phyloP scores from a whole-genome alignment of 1,140 invertebrate species.

The Branchinecta lindahli region DNA sequence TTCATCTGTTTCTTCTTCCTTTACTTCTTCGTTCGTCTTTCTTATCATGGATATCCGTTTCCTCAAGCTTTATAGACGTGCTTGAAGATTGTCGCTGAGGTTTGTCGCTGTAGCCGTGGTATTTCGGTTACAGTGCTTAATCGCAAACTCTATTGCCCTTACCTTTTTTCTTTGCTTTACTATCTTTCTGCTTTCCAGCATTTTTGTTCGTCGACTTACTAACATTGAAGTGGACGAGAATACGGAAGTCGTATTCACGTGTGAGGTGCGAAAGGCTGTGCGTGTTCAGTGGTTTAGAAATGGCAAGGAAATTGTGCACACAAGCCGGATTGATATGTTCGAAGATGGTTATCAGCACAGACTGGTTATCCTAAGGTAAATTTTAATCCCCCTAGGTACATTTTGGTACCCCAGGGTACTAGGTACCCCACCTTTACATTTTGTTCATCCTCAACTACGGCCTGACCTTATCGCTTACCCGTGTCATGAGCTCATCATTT shows the following conservation, averaged over 20 bases:
- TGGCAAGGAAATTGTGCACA: constrained; percentile 59
- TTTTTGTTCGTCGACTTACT: constrained; percentile 52
- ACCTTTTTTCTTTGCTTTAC: too few species aligned
- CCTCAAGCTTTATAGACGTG: background rate
- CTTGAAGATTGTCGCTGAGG: too few species aligned
- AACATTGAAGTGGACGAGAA: constrained; percentile 54
- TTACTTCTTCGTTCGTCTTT: background rate
- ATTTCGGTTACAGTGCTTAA: too few species aligned
- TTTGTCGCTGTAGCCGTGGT: too few species aligned
- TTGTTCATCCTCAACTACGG: too few species aligned
- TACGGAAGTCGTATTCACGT: constrained; percentile 53
- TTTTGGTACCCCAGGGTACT: too few species aligned
- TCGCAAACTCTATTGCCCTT: too few species aligned
- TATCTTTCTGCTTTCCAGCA: constrained; percentile 27
- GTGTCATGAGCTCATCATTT: too few species aligned
- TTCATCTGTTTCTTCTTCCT: background rate
- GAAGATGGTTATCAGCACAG: constrained; percentile 67
- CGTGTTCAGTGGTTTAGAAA: constrained; percentile 72
- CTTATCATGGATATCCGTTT: background rate
- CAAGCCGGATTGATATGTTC: constrained; percentile 68
- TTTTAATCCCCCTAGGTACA: too few species aligned
- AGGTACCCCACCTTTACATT: too few species aligned
- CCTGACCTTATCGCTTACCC: too few species aligned
- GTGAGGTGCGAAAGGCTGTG: constrained; percentile 67
- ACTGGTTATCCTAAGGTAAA: constrained; percentile 52